Evolutionary conservation across 2,888 invertebrate species (phyloP).

Genomic region (Therioaphis trifolii): DNA sequence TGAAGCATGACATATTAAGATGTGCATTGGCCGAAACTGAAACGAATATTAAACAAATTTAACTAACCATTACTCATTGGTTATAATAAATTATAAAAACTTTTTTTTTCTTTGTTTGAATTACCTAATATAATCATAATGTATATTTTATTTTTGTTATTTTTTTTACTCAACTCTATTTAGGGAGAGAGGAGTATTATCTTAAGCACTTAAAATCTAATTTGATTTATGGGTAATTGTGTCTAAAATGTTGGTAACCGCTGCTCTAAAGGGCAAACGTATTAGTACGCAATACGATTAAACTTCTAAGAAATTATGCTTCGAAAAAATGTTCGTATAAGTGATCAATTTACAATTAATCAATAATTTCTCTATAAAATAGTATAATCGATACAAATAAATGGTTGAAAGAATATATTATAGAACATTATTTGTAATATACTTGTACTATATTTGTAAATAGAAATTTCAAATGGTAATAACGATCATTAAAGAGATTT

Average conservation of each 20-base stretch:
- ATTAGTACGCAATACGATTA: no score
- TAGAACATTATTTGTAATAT: no score
- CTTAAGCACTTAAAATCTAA: slow-evolving; percentile 12
- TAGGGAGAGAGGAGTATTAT: not conserved
- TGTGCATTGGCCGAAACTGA: slow-evolving; percentile 17
- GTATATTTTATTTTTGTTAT: slow-evolving; percentile 24
- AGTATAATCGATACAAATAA: no score
- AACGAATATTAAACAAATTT: not conserved
- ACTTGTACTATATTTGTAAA: no score
- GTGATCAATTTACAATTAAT: no score
- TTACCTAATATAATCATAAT: slow-evolving; percentile 19
- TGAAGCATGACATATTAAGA: slow-evolving; percentile 5
- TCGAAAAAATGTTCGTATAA: no score
- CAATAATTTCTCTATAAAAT: no score
- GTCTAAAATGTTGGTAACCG: not conserved
- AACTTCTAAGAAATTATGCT: no score
- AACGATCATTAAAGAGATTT: no score
- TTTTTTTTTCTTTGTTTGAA: slow-evolving; percentile 11
- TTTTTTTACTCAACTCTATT: slow-evolving; percentile 33
- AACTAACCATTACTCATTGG: not conserved
- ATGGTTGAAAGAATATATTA: no score
- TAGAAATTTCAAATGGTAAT: no score
- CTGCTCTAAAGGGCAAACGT: no score
- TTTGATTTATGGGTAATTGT: slow-evolving; percentile 16
- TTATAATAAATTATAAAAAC: not conserved